These are phyloP conservation scores for Phthorimaea operculella DNA, from an alignment of 1,140 invertebrate genomes.

Conservation along the genomic window DNA sequence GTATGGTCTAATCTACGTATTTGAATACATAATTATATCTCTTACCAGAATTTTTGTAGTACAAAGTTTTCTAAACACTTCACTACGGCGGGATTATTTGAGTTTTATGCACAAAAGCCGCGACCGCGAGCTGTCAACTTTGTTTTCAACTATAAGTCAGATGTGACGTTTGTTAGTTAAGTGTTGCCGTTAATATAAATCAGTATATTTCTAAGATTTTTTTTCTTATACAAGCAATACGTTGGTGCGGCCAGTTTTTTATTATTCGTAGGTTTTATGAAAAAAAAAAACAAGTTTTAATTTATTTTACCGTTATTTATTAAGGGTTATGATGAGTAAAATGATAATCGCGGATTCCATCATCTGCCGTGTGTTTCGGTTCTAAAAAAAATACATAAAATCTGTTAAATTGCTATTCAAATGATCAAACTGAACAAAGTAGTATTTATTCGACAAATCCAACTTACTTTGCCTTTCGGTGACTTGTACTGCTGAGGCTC, in stretches of 20 bases:
- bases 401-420: too few species aligned
- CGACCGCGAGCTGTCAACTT: background rate
- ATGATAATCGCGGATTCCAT: too few species aligned
- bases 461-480: too few species aligned
- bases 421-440: too few species aligned
- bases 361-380: too few species aligned
- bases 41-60: background rate
- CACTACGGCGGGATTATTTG: background rate
- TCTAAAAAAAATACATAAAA: too few species aligned
- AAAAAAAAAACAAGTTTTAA: background rate
- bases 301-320: background rate
- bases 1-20: background rate
- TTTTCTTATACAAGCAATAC: background rate
- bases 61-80: background rate
- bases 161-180: background rate
- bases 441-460: too few species aligned
- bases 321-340: too few species aligned
- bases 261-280: background rate
- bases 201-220: background rate
- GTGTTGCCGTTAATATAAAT: background rate
- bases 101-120: background rate
- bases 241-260: background rate
- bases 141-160: background rate
- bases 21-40: background rate
- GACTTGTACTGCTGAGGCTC: too few species aligned